A percentile compares a stretch with the other conserved stretches of the same genome.
These are phyloP conservation scores for Taxidea taxus DNA, from an alignment of 2,113 vertebrate genomes.

Conservation along the genomic window DNA sequence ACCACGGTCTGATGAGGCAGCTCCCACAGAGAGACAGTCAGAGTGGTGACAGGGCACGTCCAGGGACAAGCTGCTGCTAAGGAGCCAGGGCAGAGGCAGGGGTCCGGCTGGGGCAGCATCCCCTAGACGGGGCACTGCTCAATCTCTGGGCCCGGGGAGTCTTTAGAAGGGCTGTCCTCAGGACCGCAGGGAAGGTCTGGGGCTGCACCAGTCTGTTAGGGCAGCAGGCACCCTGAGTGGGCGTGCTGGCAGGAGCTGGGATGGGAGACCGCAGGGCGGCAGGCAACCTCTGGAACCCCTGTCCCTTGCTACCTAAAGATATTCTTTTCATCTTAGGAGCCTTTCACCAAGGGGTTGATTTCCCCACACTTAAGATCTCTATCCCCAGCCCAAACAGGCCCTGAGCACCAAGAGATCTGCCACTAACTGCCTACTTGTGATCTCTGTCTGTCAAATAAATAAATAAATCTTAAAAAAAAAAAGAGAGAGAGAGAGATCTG, in stretches of 20 bases:
- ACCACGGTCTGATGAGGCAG: not conserved
- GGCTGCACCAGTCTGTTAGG: fast-evolving
- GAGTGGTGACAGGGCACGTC: not conserved
- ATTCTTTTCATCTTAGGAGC: not conserved
- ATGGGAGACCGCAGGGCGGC: not conserved
- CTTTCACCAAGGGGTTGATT: not conserved
- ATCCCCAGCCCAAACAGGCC: not conserved
- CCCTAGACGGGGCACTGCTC: not conserved
- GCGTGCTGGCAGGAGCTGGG: no score
- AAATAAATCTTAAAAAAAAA: no score
- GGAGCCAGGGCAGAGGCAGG: no score
- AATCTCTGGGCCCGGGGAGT: not conserved
- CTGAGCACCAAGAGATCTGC: not conserved
- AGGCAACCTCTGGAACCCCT: not conserved
- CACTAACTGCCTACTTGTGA: no score
- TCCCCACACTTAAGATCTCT: not conserved
- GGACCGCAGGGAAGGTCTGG: not conserved
- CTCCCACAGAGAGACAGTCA: fast-evolving
- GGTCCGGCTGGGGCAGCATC: no score
- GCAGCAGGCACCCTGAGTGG: no score
- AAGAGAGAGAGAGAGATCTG: no score
- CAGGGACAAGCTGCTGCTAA: not conserved
- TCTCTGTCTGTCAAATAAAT: no score
- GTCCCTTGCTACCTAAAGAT: not conserved
- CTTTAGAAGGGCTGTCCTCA: not conserved